A percentile compares a stretch with the other conserved stretches of the same genome.
These are phyloP conservation scores for Agonopterix alstromeriana DNA, from an alignment of 2,888 invertebrate species.

Conservation along the genomic window DNA sequence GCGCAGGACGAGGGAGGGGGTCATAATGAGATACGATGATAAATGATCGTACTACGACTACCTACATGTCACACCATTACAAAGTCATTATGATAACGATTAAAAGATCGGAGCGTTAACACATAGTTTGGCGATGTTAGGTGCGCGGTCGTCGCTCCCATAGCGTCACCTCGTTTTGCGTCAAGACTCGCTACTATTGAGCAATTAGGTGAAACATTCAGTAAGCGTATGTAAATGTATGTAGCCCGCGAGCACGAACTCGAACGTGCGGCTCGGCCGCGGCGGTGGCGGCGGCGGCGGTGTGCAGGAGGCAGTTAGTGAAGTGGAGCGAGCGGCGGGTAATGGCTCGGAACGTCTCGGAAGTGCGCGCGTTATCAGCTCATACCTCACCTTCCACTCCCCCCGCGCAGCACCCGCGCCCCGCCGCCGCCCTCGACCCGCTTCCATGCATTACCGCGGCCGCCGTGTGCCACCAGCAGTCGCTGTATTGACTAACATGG, in stretches of 20 bases:
- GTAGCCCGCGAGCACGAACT: neutral
- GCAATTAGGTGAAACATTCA: too few species aligned
- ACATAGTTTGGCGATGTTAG: too few species aligned
- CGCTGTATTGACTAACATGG: neutral
- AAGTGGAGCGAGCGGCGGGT: conserved; percentile 30
- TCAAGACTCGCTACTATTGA: too few species aligned
- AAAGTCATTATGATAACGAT: too few species aligned
- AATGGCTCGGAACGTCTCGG: conserved; percentile 66
- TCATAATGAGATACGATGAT: too few species aligned
- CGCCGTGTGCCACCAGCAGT: neutral
- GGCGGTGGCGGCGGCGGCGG: neutral
- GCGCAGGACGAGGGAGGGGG: too few species aligned
- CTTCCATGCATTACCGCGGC: conserved; percentile 24
- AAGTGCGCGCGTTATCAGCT: conserved; percentile 47
- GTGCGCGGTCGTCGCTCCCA: too few species aligned
- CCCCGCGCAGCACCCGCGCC: conserved; percentile 10
- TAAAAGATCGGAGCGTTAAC: too few species aligned
- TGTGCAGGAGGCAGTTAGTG: conserved; percentile 18
- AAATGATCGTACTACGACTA: too few species aligned
- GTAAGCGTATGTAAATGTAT: neutral
- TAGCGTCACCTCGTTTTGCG: too few species aligned
- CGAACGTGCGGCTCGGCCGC: neutral
- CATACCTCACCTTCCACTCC: too few species aligned
- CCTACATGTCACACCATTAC: too few species aligned
- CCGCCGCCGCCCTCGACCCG: conserved; percentile 35